Conservation (phyloP, 1,140 invertebrate genomes). For the Eulimnadia texana region DNA sequence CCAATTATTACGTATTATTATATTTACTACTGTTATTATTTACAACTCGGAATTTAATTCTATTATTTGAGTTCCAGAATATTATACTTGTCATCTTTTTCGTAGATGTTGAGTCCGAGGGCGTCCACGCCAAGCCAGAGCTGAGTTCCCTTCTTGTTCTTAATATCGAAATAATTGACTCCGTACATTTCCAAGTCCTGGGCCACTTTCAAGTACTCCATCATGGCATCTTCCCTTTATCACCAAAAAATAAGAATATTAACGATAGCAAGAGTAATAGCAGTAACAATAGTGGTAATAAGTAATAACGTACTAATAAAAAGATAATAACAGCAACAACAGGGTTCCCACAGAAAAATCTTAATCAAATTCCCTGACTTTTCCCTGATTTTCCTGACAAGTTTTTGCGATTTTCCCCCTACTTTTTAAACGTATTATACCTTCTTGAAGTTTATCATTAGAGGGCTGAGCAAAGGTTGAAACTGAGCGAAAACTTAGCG, state of each 20-base stretch:
- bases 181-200: constrained; percentile 66
- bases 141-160: constrained; percentile 58
- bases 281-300: not conserved
- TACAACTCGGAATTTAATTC: not conserved
- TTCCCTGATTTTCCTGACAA: too few species aligned
- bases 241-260: not conserved
- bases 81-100: constrained; percentile 46
- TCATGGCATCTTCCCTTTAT: constrained; percentile 51
- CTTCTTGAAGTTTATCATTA: too few species aligned
- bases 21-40: not conserved
- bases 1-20: too few species aligned
- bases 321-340: too few species aligned
- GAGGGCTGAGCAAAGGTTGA: too few species aligned
- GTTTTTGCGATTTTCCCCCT: too few species aligned
- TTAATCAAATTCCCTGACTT: too few species aligned
- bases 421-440: too few species aligned
- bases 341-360: too few species aligned
- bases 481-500: too few species aligned
- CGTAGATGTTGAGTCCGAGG: constrained; percentile 60
- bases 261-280: not conserved
- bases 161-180: constrained; percentile 62
- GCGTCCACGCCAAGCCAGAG: constrained; percentile 57
- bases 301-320: too few species aligned
- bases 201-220: constrained; percentile 61
- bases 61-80: too few species aligned